Conservation (phyloP, 37 sponge, comb jelly and placozoan species). For the Beroe forskalii region DNA sequence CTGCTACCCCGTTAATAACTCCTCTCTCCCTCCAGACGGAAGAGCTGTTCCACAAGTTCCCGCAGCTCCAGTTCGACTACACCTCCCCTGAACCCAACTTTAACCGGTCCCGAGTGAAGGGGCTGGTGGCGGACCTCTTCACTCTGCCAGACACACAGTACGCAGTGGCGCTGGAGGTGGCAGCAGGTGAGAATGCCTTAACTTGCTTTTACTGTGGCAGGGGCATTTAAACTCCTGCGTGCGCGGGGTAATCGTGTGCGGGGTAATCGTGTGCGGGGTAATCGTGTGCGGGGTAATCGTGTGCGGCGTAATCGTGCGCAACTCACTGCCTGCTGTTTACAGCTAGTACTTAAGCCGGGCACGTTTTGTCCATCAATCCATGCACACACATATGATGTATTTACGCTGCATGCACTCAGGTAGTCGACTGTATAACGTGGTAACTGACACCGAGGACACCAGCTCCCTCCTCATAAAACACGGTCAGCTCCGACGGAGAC, state of each 20-base stretch:
- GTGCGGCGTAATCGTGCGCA: no score
- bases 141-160: conserved; percentile 70
- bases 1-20: no score
- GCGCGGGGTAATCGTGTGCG: no score
- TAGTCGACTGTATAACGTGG: conserved; percentile 85
- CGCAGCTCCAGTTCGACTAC: conserved; percentile 87
- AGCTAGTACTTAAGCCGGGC: no score
- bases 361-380: no score
- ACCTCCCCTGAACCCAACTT: conserved; percentile 73
- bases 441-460: conserved; percentile 91
- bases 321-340: no score
- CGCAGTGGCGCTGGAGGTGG: conserved; percentile 93
- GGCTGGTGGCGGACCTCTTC: conserved; percentile 84
- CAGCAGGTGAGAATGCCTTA: conserved; percentile 86
- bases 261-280: no score
- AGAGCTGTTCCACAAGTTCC: conserved; percentile 71
- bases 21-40: neutral
- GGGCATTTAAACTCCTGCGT: no score
- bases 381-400: no score
- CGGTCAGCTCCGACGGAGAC: conserved; percentile 79
- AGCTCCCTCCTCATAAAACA: conserved; percentile 84
- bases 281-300: no score
- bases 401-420: no score
- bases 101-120: conserved; percentile 78
- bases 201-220: no score